phyloP scores from a whole-genome alignment of 2,797 vertebrate species.

The Limnodromus scolopaceus region DNA sequence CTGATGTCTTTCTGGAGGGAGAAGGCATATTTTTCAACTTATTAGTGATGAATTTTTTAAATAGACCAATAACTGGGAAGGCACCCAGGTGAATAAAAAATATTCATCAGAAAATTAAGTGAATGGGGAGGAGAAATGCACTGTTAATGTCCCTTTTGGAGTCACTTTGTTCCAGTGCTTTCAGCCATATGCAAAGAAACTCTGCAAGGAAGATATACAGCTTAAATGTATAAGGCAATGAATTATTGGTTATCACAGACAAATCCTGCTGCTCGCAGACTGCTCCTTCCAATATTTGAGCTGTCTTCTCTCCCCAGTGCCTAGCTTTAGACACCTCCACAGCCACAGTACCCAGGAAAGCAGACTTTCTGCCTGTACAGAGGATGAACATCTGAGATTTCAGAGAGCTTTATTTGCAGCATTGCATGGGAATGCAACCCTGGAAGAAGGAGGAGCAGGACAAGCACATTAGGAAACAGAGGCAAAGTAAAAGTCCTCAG shows the following conservation, averaged over 20 bases:
- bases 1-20: not conserved
- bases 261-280: not conserved
- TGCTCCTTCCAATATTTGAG: not conserved
- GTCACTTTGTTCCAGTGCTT: not conserved
- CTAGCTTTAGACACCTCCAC: not conserved
- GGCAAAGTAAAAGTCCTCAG: not conserved
- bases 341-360: not conserved
- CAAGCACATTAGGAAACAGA: not conserved
- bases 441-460: not conserved
- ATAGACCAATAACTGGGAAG: not conserved
- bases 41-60: not conserved
- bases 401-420: not conserved
- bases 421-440: not conserved
- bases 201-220: not conserved
- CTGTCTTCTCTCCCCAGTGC: not conserved
- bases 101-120: not conserved
- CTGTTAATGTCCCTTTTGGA: not conserved
- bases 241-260: not conserved
- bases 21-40: not conserved
- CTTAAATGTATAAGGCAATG: not conserved
- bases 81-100: not conserved
- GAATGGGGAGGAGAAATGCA: not conserved
- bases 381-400: not conserved
- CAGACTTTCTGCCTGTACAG: not conserved
- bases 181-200: not conserved